Conservation (phyloP, 37 sponge, comb jelly and placozoan species). For the Axinella damicornis region DNA sequence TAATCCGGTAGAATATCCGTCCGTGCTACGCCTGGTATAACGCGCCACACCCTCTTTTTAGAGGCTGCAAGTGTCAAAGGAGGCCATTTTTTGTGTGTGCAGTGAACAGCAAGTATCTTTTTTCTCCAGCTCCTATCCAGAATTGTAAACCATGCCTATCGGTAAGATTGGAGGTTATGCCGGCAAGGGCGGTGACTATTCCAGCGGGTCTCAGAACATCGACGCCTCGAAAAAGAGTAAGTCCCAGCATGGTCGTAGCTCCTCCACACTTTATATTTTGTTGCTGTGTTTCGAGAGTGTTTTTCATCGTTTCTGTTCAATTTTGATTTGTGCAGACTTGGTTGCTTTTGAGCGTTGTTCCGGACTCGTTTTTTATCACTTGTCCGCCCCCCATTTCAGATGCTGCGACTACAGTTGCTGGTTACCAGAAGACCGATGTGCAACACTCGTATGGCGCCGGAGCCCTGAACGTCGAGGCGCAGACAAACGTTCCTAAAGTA, state of each 20-base stretch:
- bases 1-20: constrained; percentile 3
- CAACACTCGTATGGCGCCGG: constrained; percentile 86
- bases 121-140: neutral
- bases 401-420: constrained; percentile 56
- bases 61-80: too few relatives aligned
- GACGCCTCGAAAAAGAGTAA: constrained; percentile 62
- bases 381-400: neutral
- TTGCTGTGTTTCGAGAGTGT: too few relatives aligned
- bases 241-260: too few relatives aligned
- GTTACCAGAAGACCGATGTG: constrained; percentile 67
- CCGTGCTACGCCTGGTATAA: neutral
- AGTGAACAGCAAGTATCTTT: neutral
- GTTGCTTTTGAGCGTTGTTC: neutral
- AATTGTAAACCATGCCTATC: constrained; percentile 74
- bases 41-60: constrained; percentile 45
- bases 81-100: neutral
- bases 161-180: constrained; percentile 72
- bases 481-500: constrained; percentile 72
- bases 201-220: constrained; percentile 70
- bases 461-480: constrained; percentile 73
- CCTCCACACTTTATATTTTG: too few relatives aligned
- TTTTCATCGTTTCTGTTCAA: too few relatives aligned
- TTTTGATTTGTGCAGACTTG: too few relatives aligned
- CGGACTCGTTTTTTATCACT: too few relatives aligned
- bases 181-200: constrained; percentile 90